phyloP scores from a whole-genome alignment of 2,888 invertebrate species.

The Corythucha ciliata region DNA sequence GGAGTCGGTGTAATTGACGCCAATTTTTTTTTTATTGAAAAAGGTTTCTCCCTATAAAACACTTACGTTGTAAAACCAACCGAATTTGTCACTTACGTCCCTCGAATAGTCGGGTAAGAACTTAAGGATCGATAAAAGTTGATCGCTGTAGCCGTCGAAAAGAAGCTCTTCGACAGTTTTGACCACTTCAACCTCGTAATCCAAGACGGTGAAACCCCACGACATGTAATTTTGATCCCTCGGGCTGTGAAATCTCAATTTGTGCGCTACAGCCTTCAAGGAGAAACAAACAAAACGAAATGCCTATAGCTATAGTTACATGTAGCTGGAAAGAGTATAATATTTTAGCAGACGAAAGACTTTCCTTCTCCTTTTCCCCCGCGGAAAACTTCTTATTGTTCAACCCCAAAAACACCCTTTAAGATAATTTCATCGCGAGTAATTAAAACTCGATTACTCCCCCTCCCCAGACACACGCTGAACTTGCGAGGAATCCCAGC shows the following conservation, averaged over 20 bases:
- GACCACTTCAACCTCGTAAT: conserved; percentile 42
- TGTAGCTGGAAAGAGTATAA: too few relatives aligned
- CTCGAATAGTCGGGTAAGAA: conserved; percentile 28
- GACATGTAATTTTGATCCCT: conserved; percentile 33
- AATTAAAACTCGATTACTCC: too few relatives aligned
- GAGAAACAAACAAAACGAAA: conserved; percentile 9
- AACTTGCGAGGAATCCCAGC: too few relatives aligned
- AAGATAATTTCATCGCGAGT: too few relatives aligned
- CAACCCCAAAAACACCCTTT: too few relatives aligned
- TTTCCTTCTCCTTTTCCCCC: too few relatives aligned
- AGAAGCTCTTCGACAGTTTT: conserved; percentile 60
- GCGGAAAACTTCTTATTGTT: too few relatives aligned
- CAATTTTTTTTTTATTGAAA: conserved; percentile 17
- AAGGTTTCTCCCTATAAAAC: too few relatives aligned
- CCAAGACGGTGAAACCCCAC: conserved; percentile 44
- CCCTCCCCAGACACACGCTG: too few relatives aligned
- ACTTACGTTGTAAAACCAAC: conserved; percentile 64
- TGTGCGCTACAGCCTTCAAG: conserved; percentile 30
- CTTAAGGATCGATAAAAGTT: conserved; percentile 48
- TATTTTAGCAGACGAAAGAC: too few relatives aligned
- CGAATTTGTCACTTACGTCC: conserved; percentile 61
- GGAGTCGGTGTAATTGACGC: too few relatives aligned
- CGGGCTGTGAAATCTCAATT: conserved; percentile 42
- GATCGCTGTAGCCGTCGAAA: conserved; percentile 72
- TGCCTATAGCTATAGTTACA: too few relatives aligned